Evolutionary conservation across 2,797 vertebrate species (phyloP), one percentile per base, ranked within the genome.

Genomic region (Oreochromis grahami): DNA sequence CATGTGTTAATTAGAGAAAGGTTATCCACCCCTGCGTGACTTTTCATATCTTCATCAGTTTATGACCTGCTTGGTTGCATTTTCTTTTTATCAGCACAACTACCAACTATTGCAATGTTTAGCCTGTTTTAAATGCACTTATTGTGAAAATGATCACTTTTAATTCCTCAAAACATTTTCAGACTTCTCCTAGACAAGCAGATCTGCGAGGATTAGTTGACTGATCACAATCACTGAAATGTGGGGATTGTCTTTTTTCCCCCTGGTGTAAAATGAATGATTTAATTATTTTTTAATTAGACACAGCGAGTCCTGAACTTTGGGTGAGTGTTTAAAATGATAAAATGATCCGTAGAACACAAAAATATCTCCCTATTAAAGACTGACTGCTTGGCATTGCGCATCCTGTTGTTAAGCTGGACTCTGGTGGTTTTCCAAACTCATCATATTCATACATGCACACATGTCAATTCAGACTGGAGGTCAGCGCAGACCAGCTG

Each of bases 41-140:
- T 74, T 74, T 50, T 50, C 45, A 50, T 1, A 74, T 74, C 45
- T 74, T 0, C 21, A 24, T 53, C 70, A 50, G 45, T 13, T 3
- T 45, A 70, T 45, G 21, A 17, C 10, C 70, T 0, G 26, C 0
- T 13, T 4, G 24, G 41, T 12, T 45, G 43, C 0, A 0, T 32
- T 74, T 74, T 74, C 68, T 8, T 72, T 72, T 8, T 0, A 72
- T 48, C 6, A 32, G 26, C 43, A 50, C 26, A 48, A 13, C 43
- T 29, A 19, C 68, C 24, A 19, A 50, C 15, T 3, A 19, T 5
- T n/a, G 70, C 26, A 8, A 74, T 32, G 29, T 50, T 74, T 74
- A 50, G 32, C 45, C 17, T 5, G 3, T n/a, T 32, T 34, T 32
- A 63, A 74, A 50, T 50, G 11, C 70, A n/a, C 11, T 8, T 32